Conservation (phyloP, 2,888 invertebrate species). For the Amblyteles armatorius region DNA sequence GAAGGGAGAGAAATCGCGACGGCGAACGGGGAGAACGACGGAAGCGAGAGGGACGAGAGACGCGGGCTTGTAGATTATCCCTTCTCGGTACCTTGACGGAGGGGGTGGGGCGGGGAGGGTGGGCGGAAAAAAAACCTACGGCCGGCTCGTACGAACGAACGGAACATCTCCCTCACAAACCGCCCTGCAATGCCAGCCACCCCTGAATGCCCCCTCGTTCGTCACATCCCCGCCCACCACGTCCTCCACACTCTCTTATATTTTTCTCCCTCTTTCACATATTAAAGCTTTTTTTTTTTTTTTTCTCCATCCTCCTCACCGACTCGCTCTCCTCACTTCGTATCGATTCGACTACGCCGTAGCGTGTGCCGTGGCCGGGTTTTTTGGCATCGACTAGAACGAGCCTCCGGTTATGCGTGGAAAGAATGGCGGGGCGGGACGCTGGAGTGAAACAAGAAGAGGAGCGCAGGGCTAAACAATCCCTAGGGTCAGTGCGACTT, state of each 20-base stretch:
- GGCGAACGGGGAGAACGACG: constrained; percentile 61
- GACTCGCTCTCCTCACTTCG: constrained; percentile 53
- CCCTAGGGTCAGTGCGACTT: constrained; percentile 35
- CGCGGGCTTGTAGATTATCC: constrained; percentile 80
- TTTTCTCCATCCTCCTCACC: constrained; percentile 26
- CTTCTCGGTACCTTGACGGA: constrained; percentile 58
- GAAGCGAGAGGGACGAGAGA: constrained; percentile 67
- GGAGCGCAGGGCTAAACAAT: constrained; percentile 46
- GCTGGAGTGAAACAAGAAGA: constrained; percentile 25
- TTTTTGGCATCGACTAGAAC: constrained; percentile 51
- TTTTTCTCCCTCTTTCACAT: constrained; percentile 44
- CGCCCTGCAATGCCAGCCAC: constrained; percentile 64
- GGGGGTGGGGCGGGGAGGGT: constrained; percentile 71
- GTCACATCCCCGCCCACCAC: constrained; percentile 74
- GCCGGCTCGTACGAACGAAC: constrained; percentile 75
- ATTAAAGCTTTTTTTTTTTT: constrained; percentile 12
- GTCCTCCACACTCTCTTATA: constrained; percentile 69
- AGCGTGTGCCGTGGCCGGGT: constrained; percentile 18
- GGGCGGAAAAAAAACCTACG: constrained; percentile 78
- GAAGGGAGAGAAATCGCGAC: constrained; percentile 70
- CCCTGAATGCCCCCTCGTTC: constrained; percentile 59
- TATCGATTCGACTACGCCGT: constrained; percentile 73
- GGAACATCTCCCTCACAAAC: constrained; percentile 81
- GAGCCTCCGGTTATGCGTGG: constrained; percentile 37
- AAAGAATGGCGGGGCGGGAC: constrained; percentile 37